Base-by-base conservation (phyloP, 1,140 invertebrate genomes). In the Saccostrea echinata region DNA sequence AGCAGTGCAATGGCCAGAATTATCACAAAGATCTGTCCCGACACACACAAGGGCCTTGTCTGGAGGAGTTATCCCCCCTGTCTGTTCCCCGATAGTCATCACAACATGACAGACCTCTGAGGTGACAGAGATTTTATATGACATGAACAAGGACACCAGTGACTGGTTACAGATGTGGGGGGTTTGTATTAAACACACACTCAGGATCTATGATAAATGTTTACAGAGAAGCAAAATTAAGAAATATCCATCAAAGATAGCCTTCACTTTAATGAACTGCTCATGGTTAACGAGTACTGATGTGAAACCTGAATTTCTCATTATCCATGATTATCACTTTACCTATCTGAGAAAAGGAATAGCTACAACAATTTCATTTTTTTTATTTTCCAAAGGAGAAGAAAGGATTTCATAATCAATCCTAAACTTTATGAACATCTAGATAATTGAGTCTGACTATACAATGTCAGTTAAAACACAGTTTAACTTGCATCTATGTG, bases 1-100 rank as follows among this genome's bases (percentile, higher is more conserved):
- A 76, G 27, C 24, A 30, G 68, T 33, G 24, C 13, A 30, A 76
- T 76, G 27, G 68, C 27, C 68, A 33, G 68, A 8, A 76, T 76
- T 76, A 76, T 76, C 68, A n/a, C 18, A n/a, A 3, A 76, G 30
- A 76, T 76, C 30, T 2, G 24, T 30, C 27, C 11, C 30, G 24
- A 33, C 30, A 33, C 24, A 33, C 9, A 30, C 9, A 1, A 33
- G 68, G 68, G 68, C 30, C 68, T 30, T 33, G 24, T 76, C 68
- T 30, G 24, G 68, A 30, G 27, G 27, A 76, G 68, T 76, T 76
- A 33, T 27, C 24, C 27, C 27, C 27, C 68, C 27, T 76, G 68
- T 61, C 55, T 76, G 68, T 76, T 16, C 27, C 68, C 24, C 24
- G 68, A 76, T 76, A 76, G 68, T 27, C 27, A 76, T 76, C 68